phyloP scores from a whole-genome alignment of 2,888 invertebrate species.

The Meteorus colon region DNA sequence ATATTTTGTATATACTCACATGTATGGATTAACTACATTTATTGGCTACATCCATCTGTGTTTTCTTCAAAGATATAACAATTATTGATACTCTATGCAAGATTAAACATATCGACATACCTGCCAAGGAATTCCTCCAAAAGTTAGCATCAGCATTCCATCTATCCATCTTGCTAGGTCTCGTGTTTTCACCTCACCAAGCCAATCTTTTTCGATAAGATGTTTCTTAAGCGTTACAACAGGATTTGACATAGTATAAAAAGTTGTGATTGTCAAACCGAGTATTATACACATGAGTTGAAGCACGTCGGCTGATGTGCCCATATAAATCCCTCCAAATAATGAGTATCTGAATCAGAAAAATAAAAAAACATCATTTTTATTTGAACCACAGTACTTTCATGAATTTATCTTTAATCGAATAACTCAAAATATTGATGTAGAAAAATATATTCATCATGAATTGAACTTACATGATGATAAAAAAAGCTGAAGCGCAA shows the following conservation, averaged over 20 bases:
- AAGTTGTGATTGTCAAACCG: conserved; percentile 80
- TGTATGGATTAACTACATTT: background rate
- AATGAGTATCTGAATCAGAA: conserved; percentile 76
- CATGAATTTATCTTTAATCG: too few species aligned
- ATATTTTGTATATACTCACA: background rate
- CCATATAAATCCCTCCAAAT: conserved; percentile 81
- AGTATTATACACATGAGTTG: conserved; percentile 80
- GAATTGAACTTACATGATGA: conserved; percentile 63
- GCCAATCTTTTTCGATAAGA: conserved; percentile 74
- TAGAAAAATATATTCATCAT: background rate
- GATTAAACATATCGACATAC: conserved; percentile 63
- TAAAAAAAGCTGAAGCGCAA: conserved; percentile 65
- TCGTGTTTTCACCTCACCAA: conserved; percentile 74
- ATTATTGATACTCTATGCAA: background rate
- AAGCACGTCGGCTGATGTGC: conserved; percentile 83
- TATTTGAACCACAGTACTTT: too few species aligned
- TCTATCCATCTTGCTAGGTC: conserved; percentile 77
- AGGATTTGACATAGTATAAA: conserved; percentile 78
- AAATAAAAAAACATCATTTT: background rate
- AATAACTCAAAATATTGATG: too few species aligned
- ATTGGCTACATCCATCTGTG: background rate
- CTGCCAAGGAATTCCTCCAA: conserved; percentile 84
- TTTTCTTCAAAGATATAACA: background rate
- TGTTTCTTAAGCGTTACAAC: conserved; percentile 73
- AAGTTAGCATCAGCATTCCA: conserved; percentile 77